Percentiles rank a stretch among this genome's conserved stretches.
Evolutionary conservation across 2,888 invertebrate species (phyloP).

Genomic region (Noctua fimbriata): DNA sequence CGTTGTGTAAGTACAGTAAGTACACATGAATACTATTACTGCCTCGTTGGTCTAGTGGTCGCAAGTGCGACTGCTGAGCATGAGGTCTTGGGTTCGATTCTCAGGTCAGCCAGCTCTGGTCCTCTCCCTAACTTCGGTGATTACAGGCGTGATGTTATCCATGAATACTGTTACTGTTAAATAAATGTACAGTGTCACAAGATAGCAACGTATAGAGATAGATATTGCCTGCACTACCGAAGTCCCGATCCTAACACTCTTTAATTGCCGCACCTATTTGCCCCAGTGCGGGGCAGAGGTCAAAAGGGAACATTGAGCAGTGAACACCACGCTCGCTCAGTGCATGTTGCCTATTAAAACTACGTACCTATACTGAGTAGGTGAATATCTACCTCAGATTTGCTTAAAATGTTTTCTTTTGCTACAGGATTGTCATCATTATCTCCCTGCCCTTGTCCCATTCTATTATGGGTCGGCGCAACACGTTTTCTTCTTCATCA

Average conservation of each 20-base stretch:
- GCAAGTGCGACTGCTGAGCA: neutral
- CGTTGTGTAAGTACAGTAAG: neutral
- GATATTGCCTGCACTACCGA: neutral
- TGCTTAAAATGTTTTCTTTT: neutral
- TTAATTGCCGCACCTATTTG: slow-evolving; percentile 29
- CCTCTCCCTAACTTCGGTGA: too few species aligned
- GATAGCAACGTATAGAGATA: neutral
- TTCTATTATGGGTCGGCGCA: neutral
- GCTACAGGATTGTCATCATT: neutral
- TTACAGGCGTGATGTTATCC: neutral
- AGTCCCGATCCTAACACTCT: neutral
- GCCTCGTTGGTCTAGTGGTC: neutral
- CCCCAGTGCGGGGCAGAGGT: slow-evolving; percentile 1
- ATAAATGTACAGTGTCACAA: neutral
- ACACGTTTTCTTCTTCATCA: neutral
- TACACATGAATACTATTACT: neutral
- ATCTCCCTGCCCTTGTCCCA: neutral
- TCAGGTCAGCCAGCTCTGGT: too few species aligned
- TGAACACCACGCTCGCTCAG: neutral
- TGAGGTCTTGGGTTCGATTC: too few species aligned
- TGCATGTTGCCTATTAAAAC: neutral
- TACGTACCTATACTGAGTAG: too few species aligned
- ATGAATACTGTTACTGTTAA: neutral
- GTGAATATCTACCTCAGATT: neutral
- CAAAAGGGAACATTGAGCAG: slow-evolving; percentile 9